Evolutionary conservation across 2,113 vertebrate genomes (phyloP).

Genomic region (Columbina picui): DNA sequence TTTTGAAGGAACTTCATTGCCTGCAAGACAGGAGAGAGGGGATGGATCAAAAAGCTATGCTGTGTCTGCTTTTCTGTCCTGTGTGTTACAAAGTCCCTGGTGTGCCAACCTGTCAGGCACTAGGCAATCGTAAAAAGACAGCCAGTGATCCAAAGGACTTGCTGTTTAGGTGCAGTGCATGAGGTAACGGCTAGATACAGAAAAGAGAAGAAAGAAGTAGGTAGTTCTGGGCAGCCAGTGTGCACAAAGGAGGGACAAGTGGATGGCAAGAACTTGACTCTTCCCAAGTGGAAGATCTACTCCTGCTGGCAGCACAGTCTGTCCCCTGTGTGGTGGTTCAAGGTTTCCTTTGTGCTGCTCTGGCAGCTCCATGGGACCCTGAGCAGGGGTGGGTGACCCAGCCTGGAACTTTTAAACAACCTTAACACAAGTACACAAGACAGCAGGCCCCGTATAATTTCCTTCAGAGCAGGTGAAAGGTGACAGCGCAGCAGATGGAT

Average conservation of each 20-base stretch:
- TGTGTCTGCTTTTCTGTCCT: neutral
- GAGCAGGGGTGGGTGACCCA: neutral
- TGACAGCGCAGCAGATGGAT: neutral
- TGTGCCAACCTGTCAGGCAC: neutral
- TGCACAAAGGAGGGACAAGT: neutral
- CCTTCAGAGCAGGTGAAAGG: slow-evolving; percentile 5
- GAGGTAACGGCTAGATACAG: neutral
- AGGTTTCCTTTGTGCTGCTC: neutral
- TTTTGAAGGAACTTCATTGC: slow-evolving; percentile 85
- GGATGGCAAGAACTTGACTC: neutral
- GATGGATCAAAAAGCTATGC: slow-evolving; percentile 10
- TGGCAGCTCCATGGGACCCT: neutral
- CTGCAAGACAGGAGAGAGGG: slow-evolving; percentile 69
- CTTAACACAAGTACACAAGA: neutral
- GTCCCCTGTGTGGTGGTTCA: neutral
- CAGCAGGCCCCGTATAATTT: neutral
- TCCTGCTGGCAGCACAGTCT: neutral
- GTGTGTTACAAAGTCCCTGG: neutral
- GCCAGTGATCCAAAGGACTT: neutral
- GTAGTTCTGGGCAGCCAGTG: neutral
- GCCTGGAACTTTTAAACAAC: neutral
- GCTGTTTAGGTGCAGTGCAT: neutral
- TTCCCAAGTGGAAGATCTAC: neutral
- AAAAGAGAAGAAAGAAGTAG: neutral
- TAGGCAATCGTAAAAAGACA: neutral